A percentile compares a stretch with the other conserved stretches of the same genome.
Conservation (phyloP, 2,797 vertebrate species). For the Channallabes apus region DNA sequence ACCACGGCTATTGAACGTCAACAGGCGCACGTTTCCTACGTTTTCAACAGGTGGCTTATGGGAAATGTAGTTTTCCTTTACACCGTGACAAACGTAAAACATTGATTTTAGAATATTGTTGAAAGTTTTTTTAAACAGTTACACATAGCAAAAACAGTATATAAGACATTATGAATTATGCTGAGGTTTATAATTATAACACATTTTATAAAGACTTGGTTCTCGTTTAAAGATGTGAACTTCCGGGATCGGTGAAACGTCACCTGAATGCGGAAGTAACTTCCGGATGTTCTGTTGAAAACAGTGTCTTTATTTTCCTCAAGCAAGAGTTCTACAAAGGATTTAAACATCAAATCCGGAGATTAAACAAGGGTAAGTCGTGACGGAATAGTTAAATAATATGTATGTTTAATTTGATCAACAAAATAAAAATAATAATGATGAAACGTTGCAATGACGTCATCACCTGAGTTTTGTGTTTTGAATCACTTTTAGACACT, state of each 20-base stretch:
- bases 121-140: too few relatives aligned
- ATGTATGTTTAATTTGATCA: neutral
- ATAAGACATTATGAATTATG: neutral
- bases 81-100: neutral
- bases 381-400: neutral
- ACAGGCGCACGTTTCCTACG: too few relatives aligned
- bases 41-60: neutral
- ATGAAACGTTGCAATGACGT: neutral
- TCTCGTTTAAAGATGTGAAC: neutral
- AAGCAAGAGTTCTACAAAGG: neutral
- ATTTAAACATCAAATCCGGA: neutral
- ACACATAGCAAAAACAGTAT: neutral
- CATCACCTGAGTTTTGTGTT: neutral
- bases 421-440: neutral
- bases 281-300: slow-evolving; percentile 4
- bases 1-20: neutral
- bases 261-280: slow-evolving; percentile 10
- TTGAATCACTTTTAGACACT: neutral
- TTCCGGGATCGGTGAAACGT: neutral
- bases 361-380: neutral
- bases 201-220: neutral
- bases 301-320: neutral
- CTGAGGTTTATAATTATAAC: neutral
- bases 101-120: neutral
- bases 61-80: neutral